Evolutionary conservation across 2,113 vertebrate species (phyloP).

Genomic region (Nipponia nippon): DNA sequence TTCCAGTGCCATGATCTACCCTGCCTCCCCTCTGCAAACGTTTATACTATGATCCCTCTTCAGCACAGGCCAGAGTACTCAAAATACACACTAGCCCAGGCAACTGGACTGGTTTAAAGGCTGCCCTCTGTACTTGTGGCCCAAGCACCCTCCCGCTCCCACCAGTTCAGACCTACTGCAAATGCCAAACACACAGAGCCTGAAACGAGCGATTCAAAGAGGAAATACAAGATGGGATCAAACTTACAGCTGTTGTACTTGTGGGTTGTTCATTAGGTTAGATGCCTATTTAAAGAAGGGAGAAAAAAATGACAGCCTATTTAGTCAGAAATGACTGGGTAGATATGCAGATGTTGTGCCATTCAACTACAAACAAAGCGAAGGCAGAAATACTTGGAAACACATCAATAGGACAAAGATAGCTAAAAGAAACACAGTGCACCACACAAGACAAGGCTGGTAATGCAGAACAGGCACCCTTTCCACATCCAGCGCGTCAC

Average conservation of each 20-base stretch:
- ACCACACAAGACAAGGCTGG: not conserved
- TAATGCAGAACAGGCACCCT: not conserved
- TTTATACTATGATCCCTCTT: not conserved
- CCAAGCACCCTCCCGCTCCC: not conserved
- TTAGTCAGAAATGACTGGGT: not conserved
- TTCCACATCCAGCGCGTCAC: rapidly evolving
- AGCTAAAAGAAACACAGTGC: not conserved
- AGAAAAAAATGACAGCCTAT: not conserved
- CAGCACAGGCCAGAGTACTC: not conserved
- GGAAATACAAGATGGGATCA: not conserved
- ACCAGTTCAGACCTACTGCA: not conserved
- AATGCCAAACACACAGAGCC: not conserved
- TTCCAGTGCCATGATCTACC: rapidly evolving
- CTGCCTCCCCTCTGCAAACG: not conserved
- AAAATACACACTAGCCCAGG: not conserved
- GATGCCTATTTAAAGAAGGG: constrained; percentile 79
- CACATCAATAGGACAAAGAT: not conserved
- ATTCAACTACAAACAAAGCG: not conserved
- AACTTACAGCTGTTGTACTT: constrained; percentile 95
- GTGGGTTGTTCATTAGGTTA: constrained; percentile 92
- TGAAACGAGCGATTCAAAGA: rapidly evolving
- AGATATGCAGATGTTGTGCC: not conserved
- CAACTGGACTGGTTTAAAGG: not conserved
- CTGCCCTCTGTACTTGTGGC: not conserved
- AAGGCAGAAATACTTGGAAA: not conserved